Percentiles rank a stretch among this genome's conserved stretches.
These are phyloP conservation scores for Anadara kagoshimensis DNA, from an alignment of 1,140 invertebrate species.

Conservation along the genomic window DNA sequence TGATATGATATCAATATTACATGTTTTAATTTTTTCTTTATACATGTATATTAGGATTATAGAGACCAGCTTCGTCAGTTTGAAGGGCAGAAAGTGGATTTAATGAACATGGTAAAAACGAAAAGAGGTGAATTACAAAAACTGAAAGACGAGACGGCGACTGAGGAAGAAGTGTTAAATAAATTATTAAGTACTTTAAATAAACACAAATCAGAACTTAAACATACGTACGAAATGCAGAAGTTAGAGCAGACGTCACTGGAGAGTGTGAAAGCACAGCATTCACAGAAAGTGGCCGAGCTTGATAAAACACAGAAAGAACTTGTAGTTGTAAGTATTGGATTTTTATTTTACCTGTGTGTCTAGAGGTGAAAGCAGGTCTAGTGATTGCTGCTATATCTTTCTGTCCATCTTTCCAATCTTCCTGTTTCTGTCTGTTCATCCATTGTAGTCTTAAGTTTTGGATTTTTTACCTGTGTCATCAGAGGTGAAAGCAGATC, in stretches of 20 bases:
- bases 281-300: constrained; percentile 59
- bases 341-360: too few relatives aligned
- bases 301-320: constrained; percentile 64
- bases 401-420: too few relatives aligned
- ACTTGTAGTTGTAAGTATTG: constrained; percentile 54
- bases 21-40: too few relatives aligned
- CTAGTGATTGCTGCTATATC: too few relatives aligned
- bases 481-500: too few relatives aligned
- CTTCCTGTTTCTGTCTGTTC: too few relatives aligned
- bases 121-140: constrained; percentile 56
- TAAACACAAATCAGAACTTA: constrained; percentile 65
- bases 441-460: too few relatives aligned
- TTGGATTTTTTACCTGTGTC: too few relatives aligned
- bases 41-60: constrained; percentile 53
- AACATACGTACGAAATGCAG: constrained; percentile 67
- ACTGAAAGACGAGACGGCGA: constrained; percentile 61
- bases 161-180: constrained; percentile 65
- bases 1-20: too few relatives aligned
- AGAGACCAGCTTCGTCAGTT: constrained; percentile 53
- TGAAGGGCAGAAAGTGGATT: constrained; percentile 59
- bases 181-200: constrained; percentile 59
- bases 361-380: too few relatives aligned
- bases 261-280: constrained; percentile 60
- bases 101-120: constrained; percentile 51
- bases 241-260: constrained; percentile 62